A percentile compares a stretch with the other conserved stretches of the same genome.
Conservation (phyloP, 1,140 invertebrate genomes). For the Apis cerana region DNA sequence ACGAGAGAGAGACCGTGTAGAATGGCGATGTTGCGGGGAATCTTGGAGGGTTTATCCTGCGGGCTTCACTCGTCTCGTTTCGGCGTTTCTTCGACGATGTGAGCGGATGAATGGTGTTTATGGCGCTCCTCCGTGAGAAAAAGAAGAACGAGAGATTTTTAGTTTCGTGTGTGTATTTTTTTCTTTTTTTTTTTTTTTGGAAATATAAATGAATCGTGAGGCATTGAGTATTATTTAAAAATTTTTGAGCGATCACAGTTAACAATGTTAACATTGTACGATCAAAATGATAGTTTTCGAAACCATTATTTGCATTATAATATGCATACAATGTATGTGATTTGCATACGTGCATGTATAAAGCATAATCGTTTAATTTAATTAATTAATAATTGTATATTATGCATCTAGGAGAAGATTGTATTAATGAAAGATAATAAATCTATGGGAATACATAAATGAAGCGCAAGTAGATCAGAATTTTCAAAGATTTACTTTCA, state of each 20-base stretch:
- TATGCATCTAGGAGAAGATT: too few relatives aligned
- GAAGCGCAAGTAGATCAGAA: too few relatives aligned
- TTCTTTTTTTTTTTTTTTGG: too few relatives aligned
- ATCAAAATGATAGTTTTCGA: neutral
- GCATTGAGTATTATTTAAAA: neutral
- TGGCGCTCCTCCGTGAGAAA: neutral
- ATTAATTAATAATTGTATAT: too few relatives aligned
- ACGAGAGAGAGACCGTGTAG: constrained; percentile 13
- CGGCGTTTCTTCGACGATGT: constrained; percentile 46
- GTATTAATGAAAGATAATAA: too few relatives aligned
- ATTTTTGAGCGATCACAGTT: neutral
- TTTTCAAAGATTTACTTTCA: too few relatives aligned
- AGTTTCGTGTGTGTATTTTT: neutral
- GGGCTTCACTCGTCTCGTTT: constrained; percentile 52
- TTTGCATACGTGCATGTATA: too few relatives aligned
- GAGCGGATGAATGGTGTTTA: constrained; percentile 45
- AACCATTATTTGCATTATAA: too few relatives aligned
- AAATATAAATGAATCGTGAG: neutral
- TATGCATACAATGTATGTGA: too few relatives aligned
- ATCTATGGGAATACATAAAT: too few relatives aligned
- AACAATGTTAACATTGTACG: too few relatives aligned
- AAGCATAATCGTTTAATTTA: too few relatives aligned
- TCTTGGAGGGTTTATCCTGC: constrained; percentile 58
- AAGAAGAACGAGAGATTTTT: constrained; percentile 9
- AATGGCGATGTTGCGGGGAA: constrained; percentile 46